A percentile compares a stretch with the other conserved stretches of the same genome.
Conservation (phyloP, 2,797 vertebrate genomes). For the Momotus momota region DNA sequence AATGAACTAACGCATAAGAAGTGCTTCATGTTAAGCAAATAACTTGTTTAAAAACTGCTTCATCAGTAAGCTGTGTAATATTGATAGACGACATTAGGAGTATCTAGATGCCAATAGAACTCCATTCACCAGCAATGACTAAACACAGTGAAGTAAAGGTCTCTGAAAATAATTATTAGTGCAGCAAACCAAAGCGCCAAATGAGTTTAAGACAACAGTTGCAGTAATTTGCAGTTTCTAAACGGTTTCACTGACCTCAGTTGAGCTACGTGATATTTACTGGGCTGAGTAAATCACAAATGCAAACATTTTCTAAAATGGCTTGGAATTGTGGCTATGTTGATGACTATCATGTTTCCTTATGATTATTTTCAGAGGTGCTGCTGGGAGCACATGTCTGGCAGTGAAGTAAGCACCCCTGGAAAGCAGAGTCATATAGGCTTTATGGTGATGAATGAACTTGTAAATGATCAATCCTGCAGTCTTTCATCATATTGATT, state of each 20-base stretch:
- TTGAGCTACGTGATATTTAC: background rate
- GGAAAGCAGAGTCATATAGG: background rate
- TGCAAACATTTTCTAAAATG: background rate
- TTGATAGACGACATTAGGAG: background rate
- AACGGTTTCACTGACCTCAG: background rate
- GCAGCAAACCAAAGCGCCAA: background rate
- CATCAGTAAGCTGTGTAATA: background rate
- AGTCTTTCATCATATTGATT: background rate
- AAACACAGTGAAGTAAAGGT: background rate
- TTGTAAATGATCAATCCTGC: background rate
- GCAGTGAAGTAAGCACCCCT: background rate
- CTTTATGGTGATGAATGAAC: background rate
- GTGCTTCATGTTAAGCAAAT: background rate
- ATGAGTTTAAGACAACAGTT: background rate
- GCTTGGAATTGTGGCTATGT: background rate
- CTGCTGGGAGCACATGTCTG: background rate
- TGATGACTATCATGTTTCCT: background rate
- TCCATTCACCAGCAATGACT: background rate
- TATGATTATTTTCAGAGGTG: background rate
- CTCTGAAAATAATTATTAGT: conserved; percentile 5
- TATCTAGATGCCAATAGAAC: background rate
- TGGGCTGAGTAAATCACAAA: background rate
- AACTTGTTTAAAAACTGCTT: background rate
- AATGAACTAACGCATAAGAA: background rate
- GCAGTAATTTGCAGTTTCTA: background rate